These are phyloP conservation scores for Carassius gibelio DNA, from an alignment of 2,113 vertebrate genomes.

Conservation along the genomic window DNA sequence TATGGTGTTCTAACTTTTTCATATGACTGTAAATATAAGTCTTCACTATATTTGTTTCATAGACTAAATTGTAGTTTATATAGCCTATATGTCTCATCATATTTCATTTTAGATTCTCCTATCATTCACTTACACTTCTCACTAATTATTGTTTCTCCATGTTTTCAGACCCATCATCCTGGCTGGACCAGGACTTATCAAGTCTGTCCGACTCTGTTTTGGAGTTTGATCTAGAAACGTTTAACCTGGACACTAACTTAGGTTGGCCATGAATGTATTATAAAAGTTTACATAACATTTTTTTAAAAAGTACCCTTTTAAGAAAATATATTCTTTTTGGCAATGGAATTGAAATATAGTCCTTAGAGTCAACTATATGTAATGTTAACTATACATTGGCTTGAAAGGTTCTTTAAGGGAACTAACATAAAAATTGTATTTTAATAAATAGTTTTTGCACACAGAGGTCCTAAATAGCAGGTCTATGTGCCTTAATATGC, in stretches of 20 bases:
- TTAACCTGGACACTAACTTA: constrained; percentile 35
- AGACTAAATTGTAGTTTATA: too few relatives aligned
- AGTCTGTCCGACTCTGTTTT: constrained; percentile 47
- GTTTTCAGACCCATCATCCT: constrained; percentile 45
- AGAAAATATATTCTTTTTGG: constrained; percentile 15
- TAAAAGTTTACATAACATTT: background rate
- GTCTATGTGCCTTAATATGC: constrained; percentile 34
- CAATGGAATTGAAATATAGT: background rate
- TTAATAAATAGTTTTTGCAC: constrained; percentile 18
- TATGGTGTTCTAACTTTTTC: too few relatives aligned
- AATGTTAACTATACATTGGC: background rate
- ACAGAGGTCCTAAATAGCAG: constrained; percentile 15
- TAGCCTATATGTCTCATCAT: background rate
- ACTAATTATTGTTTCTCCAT: background rate
- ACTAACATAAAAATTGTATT: background rate
- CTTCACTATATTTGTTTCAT: too few relatives aligned
- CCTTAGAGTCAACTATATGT: background rate
- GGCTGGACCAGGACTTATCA: constrained; percentile 51
- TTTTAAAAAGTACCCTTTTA: background rate
- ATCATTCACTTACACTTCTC: background rate
- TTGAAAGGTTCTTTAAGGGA: background rate
- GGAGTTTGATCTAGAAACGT: constrained; percentile 54
- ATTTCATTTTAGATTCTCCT: background rate
- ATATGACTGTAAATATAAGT: too few relatives aligned
- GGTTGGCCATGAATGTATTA: background rate